Evolutionary conservation across 1,140 invertebrate species (phyloP).

Genomic region (Aphidius ervi): DNA sequence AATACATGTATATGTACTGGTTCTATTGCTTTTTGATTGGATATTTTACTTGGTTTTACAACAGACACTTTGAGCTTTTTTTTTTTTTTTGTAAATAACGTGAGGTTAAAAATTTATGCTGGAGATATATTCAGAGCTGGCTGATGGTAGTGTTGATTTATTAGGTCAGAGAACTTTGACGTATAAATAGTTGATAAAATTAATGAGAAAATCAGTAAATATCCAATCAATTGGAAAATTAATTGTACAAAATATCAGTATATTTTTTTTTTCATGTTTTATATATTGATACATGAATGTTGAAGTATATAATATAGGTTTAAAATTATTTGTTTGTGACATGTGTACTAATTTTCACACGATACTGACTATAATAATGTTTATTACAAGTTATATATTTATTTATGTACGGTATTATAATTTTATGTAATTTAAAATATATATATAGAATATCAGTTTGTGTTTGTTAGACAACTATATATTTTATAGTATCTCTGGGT

Average conservation of each 20-base stretch:
- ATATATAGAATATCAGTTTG: too few species aligned
- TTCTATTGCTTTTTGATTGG: too few species aligned
- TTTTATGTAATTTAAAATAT: not conserved
- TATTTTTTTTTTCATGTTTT: not conserved
- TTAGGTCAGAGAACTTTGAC: conserved; percentile 34
- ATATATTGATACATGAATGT: too few species aligned
- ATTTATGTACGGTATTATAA: too few species aligned
- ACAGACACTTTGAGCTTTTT: too few species aligned
- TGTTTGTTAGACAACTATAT: not conserved
- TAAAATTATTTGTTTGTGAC: conserved; percentile 40
- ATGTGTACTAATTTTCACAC: conserved; percentile 56
- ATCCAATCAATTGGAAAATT: conserved; percentile 54
- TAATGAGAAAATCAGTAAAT: conserved; percentile 10
- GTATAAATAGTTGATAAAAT: not conserved
- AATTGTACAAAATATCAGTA: conserved; percentile 37
- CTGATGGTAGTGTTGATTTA: conserved; percentile 27
- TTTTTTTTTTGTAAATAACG: too few species aligned
- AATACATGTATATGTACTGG: too few species aligned
- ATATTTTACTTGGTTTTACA: too few species aligned
- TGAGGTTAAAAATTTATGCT: too few species aligned
- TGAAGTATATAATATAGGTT: too few species aligned
- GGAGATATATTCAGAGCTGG: not conserved
- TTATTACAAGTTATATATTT: too few species aligned
- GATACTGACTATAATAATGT: conserved; percentile 35
- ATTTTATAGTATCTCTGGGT: conserved; percentile 13